These are phyloP conservation scores for Nesidiocoris tenuis DNA, from an alignment of 2,888 invertebrate genomes.

Conservation along the genomic window DNA sequence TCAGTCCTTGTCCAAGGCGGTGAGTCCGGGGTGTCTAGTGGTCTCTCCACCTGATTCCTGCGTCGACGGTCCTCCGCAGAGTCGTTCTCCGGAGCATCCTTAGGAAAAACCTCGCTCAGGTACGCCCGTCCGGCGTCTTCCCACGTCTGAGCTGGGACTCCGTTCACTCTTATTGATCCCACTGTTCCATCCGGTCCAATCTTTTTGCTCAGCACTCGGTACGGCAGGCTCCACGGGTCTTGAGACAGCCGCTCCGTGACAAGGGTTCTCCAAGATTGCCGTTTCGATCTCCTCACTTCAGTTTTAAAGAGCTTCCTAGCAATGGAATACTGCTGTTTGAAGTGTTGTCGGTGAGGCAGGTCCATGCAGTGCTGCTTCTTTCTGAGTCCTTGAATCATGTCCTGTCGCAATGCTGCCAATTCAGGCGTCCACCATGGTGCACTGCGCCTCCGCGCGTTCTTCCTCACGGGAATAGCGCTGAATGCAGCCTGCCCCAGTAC, in stretches of 20 bases:
- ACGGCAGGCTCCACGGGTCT: constrained; percentile 1
- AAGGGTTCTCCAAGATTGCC: background rate
- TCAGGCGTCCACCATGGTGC: too few relatives aligned
- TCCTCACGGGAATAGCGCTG: too few relatives aligned
- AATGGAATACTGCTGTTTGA: too few relatives aligned
- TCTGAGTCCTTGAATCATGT: too few relatives aligned
- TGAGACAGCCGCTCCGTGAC: background rate
- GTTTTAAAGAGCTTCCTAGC: background rate
- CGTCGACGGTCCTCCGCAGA: background rate
- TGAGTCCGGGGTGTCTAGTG: background rate
- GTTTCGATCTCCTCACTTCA: background rate
- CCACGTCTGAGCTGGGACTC: background rate
- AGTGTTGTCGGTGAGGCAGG: too few relatives aligned
- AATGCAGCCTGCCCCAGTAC: too few relatives aligned
- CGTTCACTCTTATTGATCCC: background rate
- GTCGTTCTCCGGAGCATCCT: background rate
- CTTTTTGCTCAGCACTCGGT: background rate
- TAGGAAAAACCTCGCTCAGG: background rate
- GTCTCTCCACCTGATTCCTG: background rate
- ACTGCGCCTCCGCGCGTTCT: too few relatives aligned
- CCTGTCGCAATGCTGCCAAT: too few relatives aligned
- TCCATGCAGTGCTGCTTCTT: too few relatives aligned
- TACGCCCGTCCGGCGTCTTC: background rate
- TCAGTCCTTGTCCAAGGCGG: background rate
- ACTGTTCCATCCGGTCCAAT: background rate